Conservation (phyloP, 2,888 invertebrate species). For the Parnassius glacialis region DNA sequence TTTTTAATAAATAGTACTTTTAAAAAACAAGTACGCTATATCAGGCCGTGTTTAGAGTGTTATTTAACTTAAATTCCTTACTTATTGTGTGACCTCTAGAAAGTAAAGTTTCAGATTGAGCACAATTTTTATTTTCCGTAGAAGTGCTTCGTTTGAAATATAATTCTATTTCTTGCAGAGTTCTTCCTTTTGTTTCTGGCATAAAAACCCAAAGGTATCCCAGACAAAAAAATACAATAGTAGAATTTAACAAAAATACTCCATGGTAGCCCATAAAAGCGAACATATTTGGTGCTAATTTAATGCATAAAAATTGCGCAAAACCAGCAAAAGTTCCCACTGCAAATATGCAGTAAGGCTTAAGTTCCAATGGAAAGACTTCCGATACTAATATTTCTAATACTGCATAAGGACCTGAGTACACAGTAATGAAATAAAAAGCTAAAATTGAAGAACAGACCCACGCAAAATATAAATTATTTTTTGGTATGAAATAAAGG, state of each 20-base stretch:
- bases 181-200: constrained; percentile 42
- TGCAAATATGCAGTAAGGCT: constrained; percentile 31
- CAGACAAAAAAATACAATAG: constrained; percentile 32
- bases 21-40: too few species aligned
- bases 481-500: constrained; percentile 28
- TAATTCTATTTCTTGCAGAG: constrained; percentile 41
- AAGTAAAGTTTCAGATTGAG: too few species aligned
- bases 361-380: constrained; percentile 40
- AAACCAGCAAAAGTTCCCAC: constrained; percentile 31
- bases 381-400: constrained; percentile 38
- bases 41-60: too few species aligned
- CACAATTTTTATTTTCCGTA: too few species aligned
- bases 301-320: constrained; percentile 35
- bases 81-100: too few species aligned
- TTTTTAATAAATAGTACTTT: too few species aligned
- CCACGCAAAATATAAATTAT: constrained; percentile 26
- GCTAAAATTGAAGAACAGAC: constrained; percentile 31
- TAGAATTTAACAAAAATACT: constrained; percentile 36
- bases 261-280: constrained; percentile 37
- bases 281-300: constrained; percentile 34
- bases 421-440: constrained; percentile 34
- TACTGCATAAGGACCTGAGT: constrained; percentile 38
- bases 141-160: too few species aligned
- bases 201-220: constrained; percentile 36
- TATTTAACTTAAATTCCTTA: too few species aligned